A percentile compares a stretch with the other conserved stretches of the same genome.
Evolutionary conservation across 2,113 vertebrate species (phyloP).

Genomic region (Paraplagusia blochii): DNA sequence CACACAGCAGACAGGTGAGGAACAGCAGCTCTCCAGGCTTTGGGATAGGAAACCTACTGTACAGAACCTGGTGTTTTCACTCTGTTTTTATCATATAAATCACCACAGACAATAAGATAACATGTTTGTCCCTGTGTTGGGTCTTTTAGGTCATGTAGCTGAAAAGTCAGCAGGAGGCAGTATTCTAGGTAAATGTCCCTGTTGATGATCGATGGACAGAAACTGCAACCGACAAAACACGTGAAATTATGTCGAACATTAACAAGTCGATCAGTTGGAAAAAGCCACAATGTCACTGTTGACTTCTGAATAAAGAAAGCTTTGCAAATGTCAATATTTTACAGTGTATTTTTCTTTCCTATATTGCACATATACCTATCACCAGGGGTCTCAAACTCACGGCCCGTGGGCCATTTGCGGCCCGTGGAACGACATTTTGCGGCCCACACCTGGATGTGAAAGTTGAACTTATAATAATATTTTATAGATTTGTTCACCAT

Average conservation of each 20-base stretch:
- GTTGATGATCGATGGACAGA: slow-evolving; percentile 4
- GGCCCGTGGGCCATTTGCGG: no score
- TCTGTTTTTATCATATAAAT: slow-evolving; percentile 22
- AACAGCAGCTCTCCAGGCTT: slow-evolving; percentile 64
- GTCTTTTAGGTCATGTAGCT: slow-evolving; percentile 7
- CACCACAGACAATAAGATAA: neutral
- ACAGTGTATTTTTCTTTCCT: slow-evolving; percentile 41
- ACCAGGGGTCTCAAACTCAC: no score
- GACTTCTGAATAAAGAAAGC: slow-evolving; percentile 30
- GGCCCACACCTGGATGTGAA: no score
- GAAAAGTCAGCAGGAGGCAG: slow-evolving; percentile 5
- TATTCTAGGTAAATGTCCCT: slow-evolving; percentile 1
- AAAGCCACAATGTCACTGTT: slow-evolving; percentile 29
- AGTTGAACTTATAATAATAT: no score
- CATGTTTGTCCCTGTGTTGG: neutral
- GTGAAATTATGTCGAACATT: slow-evolving; percentile 45
- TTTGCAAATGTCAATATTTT: slow-evolving; percentile 19
- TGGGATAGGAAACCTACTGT: neutral
- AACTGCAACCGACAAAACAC: slow-evolving; percentile 5
- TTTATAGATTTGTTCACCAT: no score
- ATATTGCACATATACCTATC: no score
- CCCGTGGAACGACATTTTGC: no score
- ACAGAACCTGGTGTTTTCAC: neutral
- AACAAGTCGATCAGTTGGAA: slow-evolving; percentile 22
- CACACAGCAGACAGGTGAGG: slow-evolving; percentile 75